phyloP scores from a whole-genome alignment of 2,888 invertebrate genomes.

The Meteorus colon region DNA sequence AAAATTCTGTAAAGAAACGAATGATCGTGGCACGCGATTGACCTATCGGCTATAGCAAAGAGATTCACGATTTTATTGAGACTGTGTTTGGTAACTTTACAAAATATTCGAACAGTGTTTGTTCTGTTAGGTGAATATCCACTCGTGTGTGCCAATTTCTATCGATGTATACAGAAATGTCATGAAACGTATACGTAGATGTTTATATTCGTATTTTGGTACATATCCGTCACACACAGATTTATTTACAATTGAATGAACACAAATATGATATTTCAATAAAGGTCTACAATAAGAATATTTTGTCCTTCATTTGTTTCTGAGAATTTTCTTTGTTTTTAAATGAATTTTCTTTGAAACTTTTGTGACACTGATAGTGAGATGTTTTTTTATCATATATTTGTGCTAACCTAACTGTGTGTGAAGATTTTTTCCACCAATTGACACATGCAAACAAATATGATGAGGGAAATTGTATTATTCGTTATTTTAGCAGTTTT shows the following conservation, averaged over 20 bases:
- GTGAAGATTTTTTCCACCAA: neutral
- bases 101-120: conserved; percentile 16
- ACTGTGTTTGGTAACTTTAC: conserved; percentile 58
- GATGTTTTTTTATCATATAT: neutral
- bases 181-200: neutral
- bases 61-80: conserved; percentile 53
- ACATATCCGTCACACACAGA: neutral
- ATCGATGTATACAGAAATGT: neutral
- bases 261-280: too few species aligned
- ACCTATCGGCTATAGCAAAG: conserved; percentile 52
- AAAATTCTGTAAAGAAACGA: conserved; percentile 29
- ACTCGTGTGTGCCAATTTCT: neutral
- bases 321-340: too few species aligned
- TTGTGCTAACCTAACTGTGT: neutral
- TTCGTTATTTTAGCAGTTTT: conserved; percentile 3
- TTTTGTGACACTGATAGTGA: too few species aligned
- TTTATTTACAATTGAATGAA: neutral
- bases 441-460: neutral
- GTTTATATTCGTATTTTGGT: neutral
- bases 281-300: too few species aligned
- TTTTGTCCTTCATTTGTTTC: too few species aligned
- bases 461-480: neutral
- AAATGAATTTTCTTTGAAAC: too few species aligned
- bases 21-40: conserved; percentile 47
- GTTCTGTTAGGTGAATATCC: neutral